Percentiles rank a stretch among this genome's conserved stretches.
These are phyloP conservation scores for Rhinichthys osculus DNA, from an alignment of 2,797 vertebrate genomes.

Conservation along the genomic window DNA sequence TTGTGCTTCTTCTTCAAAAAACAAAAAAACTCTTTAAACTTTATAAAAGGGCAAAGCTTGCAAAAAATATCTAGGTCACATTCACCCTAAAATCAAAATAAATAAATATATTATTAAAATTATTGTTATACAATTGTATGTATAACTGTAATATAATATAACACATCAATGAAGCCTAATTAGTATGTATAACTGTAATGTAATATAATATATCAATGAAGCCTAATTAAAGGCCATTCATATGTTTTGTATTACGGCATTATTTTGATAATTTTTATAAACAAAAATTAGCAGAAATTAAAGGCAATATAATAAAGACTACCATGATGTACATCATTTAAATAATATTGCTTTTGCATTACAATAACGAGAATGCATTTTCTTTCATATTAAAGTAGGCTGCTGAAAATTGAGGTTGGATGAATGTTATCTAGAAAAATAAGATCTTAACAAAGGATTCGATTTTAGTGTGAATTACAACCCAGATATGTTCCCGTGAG, in stretches of 20 bases:
- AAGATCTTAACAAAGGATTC: background rate
- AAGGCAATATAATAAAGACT: background rate
- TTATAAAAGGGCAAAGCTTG: background rate
- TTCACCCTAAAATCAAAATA: background rate
- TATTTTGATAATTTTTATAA: background rate
- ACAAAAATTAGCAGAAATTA: background rate
- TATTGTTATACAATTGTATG: background rate
- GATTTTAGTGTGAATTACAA: constrained; percentile 1
- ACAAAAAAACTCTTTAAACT: background rate
- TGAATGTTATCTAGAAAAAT: background rate
- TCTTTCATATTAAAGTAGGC: background rate
- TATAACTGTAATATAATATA: background rate
- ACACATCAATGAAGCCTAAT: background rate
- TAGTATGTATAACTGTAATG: background rate
- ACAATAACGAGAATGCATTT: background rate
- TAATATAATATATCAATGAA: background rate
- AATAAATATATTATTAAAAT: background rate
- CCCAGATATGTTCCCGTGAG: background rate
- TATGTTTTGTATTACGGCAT: background rate
- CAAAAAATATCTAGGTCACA: background rate
- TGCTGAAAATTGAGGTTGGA: background rate
- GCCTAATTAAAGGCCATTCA: background rate
- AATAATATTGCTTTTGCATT: background rate
- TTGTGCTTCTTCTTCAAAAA: background rate
- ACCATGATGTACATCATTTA: background rate